These are phyloP conservation scores for Eupithecia subumbrata DNA, from an alignment of 2,888 invertebrate species.

Conservation along the genomic window DNA sequence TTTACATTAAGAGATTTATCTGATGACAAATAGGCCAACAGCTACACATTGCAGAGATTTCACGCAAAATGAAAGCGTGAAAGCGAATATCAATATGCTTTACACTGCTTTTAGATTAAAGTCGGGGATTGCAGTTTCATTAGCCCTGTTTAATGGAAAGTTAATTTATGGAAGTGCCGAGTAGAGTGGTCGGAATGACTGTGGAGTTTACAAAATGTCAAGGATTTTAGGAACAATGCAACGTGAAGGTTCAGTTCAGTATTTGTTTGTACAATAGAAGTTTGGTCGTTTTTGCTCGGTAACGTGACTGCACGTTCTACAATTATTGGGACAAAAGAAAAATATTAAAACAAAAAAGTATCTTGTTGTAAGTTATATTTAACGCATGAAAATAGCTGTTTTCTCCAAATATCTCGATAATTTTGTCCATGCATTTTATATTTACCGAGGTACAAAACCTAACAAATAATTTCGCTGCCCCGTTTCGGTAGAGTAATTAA, in stretches of 20 bases:
- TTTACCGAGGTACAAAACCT: slow-evolving; percentile 7
- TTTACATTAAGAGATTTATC: slow-evolving; percentile 14
- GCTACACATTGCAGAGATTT: slow-evolving; percentile 29
- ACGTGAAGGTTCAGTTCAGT: neutral
- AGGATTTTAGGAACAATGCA: slow-evolving; percentile 26
- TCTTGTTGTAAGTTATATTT: neutral
- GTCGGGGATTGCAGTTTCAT: slow-evolving; percentile 40
- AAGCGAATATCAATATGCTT: slow-evolving; percentile 39
- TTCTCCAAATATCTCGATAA: neutral
- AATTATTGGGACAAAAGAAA: neutral
- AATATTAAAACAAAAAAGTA: neutral
- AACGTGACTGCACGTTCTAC: neutral
- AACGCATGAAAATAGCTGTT: neutral
- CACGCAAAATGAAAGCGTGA: slow-evolving; percentile 37
- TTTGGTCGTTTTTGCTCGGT: neutral
- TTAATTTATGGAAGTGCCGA: slow-evolving; percentile 38
- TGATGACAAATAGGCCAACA: slow-evolving; percentile 23
- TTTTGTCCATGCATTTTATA: slow-evolving; percentile 3
- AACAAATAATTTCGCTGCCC: slow-evolving; percentile 21
- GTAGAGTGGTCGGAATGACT: slow-evolving; percentile 23
- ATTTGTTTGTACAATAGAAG: neutral
- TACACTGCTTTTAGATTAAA: slow-evolving; percentile 39
- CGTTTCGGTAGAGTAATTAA: slow-evolving; percentile 46
- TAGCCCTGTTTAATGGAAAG: slow-evolving; percentile 42
- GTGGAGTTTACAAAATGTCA: slow-evolving; percentile 31